These are phyloP conservation scores for Potamilus streckersoni DNA, from an alignment of 1,140 invertebrate species.

Conservation along the genomic window DNA sequence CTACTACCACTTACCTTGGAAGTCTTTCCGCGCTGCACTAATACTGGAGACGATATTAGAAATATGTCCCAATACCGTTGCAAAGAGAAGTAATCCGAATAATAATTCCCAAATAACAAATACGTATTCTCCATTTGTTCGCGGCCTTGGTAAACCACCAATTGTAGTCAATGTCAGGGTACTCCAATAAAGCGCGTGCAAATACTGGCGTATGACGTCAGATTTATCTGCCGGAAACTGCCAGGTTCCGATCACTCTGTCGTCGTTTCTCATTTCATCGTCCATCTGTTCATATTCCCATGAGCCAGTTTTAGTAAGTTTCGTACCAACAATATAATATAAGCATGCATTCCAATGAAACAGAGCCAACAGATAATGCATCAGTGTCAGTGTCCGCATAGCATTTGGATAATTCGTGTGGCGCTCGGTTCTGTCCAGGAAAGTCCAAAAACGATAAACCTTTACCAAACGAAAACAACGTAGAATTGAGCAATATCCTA, in stretches of 20 bases:
- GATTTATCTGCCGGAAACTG: slow-evolving; percentile 52
- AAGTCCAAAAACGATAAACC: slow-evolving; percentile 98
- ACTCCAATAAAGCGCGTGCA: slow-evolving; percentile 99
- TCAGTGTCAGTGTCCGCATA: slow-evolving; percentile 88
- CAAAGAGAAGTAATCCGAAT: slow-evolving; percentile 67
- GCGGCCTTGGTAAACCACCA: slow-evolving; percentile 74
- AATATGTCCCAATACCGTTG: slow-evolving; percentile 67
- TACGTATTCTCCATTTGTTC: slow-evolving; percentile 79
- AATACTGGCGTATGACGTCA: slow-evolving; percentile 75
- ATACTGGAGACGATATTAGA: slow-evolving; percentile 68
- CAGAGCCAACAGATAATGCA: slow-evolving; percentile 97
- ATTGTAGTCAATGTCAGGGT: slow-evolving; percentile 95
- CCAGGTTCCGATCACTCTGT: slow-evolving; percentile 28
- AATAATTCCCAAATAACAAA: slow-evolving; percentile 66
- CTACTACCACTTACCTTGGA: slow-evolving; percentile 63
- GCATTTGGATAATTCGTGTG: slow-evolving; percentile 99
- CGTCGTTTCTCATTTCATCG: background rate
- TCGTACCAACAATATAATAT: slow-evolving; percentile 76
- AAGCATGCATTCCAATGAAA: slow-evolving; percentile 99
- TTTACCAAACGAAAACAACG: slow-evolving; percentile 97
- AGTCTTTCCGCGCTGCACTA: slow-evolving; percentile 67
- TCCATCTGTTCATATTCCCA: background rate
- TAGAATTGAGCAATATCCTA: slow-evolving; percentile 97
- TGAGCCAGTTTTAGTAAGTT: slow-evolving; percentile 20
- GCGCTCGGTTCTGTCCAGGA: slow-evolving; percentile 97